Percentiles rank a stretch among this genome's conserved stretches.
phyloP scores from a whole-genome alignment of 2,888 invertebrate species.

The Drosophila acutilabella region DNA sequence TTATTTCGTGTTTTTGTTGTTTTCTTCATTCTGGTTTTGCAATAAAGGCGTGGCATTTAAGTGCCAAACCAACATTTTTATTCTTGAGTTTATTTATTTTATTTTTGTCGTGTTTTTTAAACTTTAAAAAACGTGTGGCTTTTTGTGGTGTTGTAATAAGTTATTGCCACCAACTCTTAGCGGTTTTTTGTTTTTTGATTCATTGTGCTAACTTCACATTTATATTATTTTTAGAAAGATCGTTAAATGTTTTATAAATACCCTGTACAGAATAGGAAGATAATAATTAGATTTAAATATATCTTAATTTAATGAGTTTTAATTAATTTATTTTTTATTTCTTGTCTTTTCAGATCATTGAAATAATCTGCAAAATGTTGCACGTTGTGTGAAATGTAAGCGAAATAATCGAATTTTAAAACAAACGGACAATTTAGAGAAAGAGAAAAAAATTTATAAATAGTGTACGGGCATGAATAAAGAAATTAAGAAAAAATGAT shows the following conservation, averaged over 20 bases:
- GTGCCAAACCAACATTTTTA: conserved; percentile 34
- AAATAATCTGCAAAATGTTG: conserved; percentile 37
- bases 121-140: conserved; percentile 1
- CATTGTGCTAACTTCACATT: not conserved
- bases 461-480: conserved; percentile 9
- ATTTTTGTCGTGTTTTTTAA: conserved; percentile 20
- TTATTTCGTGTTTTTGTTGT: conserved; percentile 28
- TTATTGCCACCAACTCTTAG: conserved; percentile 12
- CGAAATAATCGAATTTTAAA: conserved; percentile 10
- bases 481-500: conserved; percentile 57
- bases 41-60: conserved; percentile 56
- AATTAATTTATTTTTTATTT: conserved; percentile 6
- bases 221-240: not conserved
- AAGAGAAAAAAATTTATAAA: not conserved
- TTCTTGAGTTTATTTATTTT: not conserved
- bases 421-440: conserved; percentile 23
- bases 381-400: conserved; percentile 41
- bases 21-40: conserved; percentile 5
- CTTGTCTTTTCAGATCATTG: conserved; percentile 51
- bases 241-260: not conserved
- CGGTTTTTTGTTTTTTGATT: not conserved
- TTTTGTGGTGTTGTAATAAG: conserved; percentile 34
- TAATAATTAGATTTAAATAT: not conserved
- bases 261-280: not conserved
- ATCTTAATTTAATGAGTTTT: not conserved